Evolutionary conservation across 2,113 vertebrate species (phyloP).

Genomic region (Cyprinodon variegatus): DNA sequence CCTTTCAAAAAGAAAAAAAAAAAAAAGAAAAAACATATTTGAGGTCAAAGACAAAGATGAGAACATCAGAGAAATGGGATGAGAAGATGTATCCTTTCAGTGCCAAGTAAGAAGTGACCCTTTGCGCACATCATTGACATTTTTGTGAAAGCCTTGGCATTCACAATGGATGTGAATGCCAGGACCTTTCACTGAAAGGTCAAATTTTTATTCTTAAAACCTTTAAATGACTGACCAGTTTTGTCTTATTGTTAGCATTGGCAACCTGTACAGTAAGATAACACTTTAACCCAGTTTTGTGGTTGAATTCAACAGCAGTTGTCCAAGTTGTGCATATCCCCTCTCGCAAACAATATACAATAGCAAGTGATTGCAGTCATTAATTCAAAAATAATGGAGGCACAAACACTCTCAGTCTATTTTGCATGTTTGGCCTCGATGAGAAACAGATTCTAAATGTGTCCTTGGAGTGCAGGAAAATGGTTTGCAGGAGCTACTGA

Average conservation of each 20-base stretch:
- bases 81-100: conserved; percentile 24
- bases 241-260: conserved; percentile 26
- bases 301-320: conserved; percentile 58
- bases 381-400: conserved; percentile 50
- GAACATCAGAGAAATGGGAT: conserved; percentile 14
- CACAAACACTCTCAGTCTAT: conserved; percentile 43
- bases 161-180: conserved; percentile 26
- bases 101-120: conserved; percentile 21
- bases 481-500: conserved; percentile 48
- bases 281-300: conserved; percentile 59
- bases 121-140: conserved; percentile 30
- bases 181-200: conserved; percentile 15
- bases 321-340: conserved; percentile 48
- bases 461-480: conserved; percentile 57
- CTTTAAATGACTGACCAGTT: not conserved
- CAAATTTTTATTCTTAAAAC: conserved; percentile 1
- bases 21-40: conserved; percentile 61
- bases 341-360: conserved; percentile 28
- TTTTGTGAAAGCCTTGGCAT: not conserved
- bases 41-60: conserved; percentile 42
- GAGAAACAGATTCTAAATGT: conserved; percentile 52
- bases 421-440: conserved; percentile 55
- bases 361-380: conserved; percentile 32
- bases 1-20: conserved; percentile 59
- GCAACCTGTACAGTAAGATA: conserved; percentile 30